These are phyloP conservation scores for Junonia oenone DNA, from an alignment of 2,888 invertebrate species.

Conservation along the genomic window DNA sequence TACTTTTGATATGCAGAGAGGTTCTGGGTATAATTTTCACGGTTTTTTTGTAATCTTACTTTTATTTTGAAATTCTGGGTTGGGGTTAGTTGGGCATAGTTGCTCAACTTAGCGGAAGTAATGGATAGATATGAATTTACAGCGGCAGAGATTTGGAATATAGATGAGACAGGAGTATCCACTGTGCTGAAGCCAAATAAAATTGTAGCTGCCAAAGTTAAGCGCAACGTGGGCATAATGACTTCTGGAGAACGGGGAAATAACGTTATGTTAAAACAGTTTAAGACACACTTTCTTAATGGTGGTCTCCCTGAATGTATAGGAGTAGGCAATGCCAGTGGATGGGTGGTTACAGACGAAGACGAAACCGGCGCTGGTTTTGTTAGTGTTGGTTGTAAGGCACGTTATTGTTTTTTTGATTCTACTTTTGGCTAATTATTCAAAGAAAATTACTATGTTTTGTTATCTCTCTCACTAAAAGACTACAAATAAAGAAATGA, in stretches of 20 bases:
- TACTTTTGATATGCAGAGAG: constrained; percentile 24
- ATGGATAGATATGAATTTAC: constrained; percentile 31
- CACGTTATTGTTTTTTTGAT: constrained; percentile 25
- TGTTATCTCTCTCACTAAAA: constrained; percentile 26
- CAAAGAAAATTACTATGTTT: constrained; percentile 22
- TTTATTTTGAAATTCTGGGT: constrained; percentile 27
- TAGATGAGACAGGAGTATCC: constrained; percentile 35
- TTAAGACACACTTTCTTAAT: constrained; percentile 22
- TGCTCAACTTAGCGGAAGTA: constrained; percentile 30
- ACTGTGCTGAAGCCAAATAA: constrained; percentile 33
- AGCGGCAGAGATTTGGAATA: constrained; percentile 28
- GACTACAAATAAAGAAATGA: constrained; percentile 24
- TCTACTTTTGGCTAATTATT: constrained; percentile 23
- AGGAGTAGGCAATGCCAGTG: constrained; percentile 25
- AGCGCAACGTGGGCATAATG: constrained; percentile 30
- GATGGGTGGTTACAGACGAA: constrained; percentile 26
- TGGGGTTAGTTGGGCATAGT: constrained; percentile 29
- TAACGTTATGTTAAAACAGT: constrained; percentile 31
- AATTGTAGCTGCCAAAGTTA: constrained; percentile 37
- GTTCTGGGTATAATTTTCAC: constrained; percentile 22
- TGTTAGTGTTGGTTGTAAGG: constrained; percentile 15
- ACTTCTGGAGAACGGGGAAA: constrained; percentile 35
- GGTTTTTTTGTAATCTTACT: constrained; percentile 27
- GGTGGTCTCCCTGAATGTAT: constrained; percentile 28
- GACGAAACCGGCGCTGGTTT: constrained; percentile 13